These are phyloP conservation scores for Petrocephalus microphthalmus DNA, from an alignment of 2,113 vertebrate genomes.

Conservation along the genomic window DNA sequence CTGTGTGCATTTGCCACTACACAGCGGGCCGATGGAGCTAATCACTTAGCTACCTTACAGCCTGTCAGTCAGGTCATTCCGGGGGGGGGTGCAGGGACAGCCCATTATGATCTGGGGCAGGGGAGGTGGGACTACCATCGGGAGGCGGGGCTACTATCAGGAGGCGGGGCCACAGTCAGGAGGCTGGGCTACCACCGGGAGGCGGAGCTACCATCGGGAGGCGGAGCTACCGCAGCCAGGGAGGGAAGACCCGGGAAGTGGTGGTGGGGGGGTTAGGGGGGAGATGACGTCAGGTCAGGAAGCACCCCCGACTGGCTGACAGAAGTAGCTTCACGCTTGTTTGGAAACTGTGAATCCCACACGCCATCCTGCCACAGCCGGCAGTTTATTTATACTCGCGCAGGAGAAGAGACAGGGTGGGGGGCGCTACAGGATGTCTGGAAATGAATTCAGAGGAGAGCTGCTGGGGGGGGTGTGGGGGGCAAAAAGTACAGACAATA, in stretches of 20 bases:
- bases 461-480: background rate
- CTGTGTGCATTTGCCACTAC: conserved; percentile 56
- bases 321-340: background rate
- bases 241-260: background rate
- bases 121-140: background rate
- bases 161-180: background rate
- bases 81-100: background rate
- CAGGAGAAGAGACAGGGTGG: conserved; percentile 3
- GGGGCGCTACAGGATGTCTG: conserved; percentile 4
- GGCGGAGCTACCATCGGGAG: background rate
- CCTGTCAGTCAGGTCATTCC: conserved; percentile 54
- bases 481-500: background rate
- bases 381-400: conserved; percentile 16
- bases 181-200: background rate
- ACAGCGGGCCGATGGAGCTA: conserved; percentile 58
- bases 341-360: conserved; percentile 29
- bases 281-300: background rate
- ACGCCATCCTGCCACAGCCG: conserved; percentile 7
- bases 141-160: background rate
- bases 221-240: background rate
- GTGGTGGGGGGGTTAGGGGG: background rate
- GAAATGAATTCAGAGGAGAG: conserved; percentile 13
- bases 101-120: background rate
- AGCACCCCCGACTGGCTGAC: conserved; percentile 12
- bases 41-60: conserved; percentile 62